Evolutionary conservation across 2,888 invertebrate genomes (phyloP).

Genomic region (Dendrolimus houi): DNA sequence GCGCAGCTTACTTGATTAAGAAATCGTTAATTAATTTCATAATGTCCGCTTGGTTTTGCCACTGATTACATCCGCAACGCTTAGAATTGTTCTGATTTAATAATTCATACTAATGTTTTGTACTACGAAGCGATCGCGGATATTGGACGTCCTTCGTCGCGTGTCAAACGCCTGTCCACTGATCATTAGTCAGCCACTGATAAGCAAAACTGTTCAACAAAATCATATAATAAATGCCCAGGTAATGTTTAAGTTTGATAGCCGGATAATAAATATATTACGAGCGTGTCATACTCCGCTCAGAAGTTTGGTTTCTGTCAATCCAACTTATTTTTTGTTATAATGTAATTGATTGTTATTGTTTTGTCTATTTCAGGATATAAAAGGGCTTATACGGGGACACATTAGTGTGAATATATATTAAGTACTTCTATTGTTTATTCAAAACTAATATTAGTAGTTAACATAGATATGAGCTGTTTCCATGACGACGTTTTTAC

Average conservation of each 20-base stretch:
- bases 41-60: slow-evolving; percentile 24
- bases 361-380: background rate
- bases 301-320: background rate
- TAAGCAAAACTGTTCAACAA: slow-evolving; percentile 17
- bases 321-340: background rate
- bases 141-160: slow-evolving; percentile 26
- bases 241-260: slow-evolving; percentile 10
- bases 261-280: slow-evolving; percentile 17
- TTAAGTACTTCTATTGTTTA: no score
- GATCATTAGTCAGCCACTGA: slow-evolving; percentile 32
- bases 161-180: slow-evolving; percentile 27
- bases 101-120: slow-evolving; percentile 45
- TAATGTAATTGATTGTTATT: background rate
- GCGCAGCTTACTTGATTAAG: background rate
- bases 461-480: no score
- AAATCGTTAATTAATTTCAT: slow-evolving; percentile 17
- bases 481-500: no score
- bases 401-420: background rate
- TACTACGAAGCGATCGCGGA: slow-evolving; percentile 61
- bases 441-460: no score
- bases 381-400: background rate
- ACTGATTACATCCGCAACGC: background rate
- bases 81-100: slow-evolving; percentile 52
- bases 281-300: background rate
- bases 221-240: slow-evolving; percentile 8